A percentile compares a stretch with the other conserved stretches of the same genome.
These are phyloP conservation scores for Ptychoptera albimana DNA, from an alignment of 2,888 invertebrate genomes.

Conservation along the genomic window DNA sequence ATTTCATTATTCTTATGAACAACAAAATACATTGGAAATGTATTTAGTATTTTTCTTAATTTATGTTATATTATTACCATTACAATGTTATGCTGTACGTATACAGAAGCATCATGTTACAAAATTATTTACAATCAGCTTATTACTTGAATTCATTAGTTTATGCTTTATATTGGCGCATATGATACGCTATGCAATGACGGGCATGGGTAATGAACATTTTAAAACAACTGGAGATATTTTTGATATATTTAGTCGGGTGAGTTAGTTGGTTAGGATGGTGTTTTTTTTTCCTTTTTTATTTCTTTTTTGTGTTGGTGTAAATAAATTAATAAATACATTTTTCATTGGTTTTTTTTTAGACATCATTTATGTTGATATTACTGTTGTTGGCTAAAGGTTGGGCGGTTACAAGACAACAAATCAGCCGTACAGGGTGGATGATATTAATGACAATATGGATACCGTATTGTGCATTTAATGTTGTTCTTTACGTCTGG, in stretches of 20 bases:
- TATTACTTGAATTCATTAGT: constrained; percentile 71
- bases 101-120: constrained; percentile 85
- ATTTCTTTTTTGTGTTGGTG: neutral
- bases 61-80: constrained; percentile 70
- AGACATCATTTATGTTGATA: constrained; percentile 88
- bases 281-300: neutral
- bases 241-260: constrained; percentile 79
- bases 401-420: constrained; percentile 86
- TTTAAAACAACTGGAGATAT: constrained; percentile 81
- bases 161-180: constrained; percentile 77
- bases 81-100: constrained; percentile 81
- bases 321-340: neutral
- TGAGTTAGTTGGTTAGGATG: constrained; percentile 31
- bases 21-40: constrained; percentile 81
- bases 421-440: constrained; percentile 69
- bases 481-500: constrained; percentile 88
- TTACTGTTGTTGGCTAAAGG: constrained; percentile 87
- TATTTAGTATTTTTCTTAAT: constrained; percentile 77
- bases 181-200: constrained; percentile 75
- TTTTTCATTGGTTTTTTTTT: constrained; percentile 19
- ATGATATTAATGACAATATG: constrained; percentile 46
- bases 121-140: constrained; percentile 73
- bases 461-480: constrained; percentile 81
- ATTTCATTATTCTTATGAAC: constrained; percentile 93
- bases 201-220: constrained; percentile 74